Evolutionary conservation across 2,113 vertebrate genomes (phyloP).

Genomic region (Poecile atricapillus): DNA sequence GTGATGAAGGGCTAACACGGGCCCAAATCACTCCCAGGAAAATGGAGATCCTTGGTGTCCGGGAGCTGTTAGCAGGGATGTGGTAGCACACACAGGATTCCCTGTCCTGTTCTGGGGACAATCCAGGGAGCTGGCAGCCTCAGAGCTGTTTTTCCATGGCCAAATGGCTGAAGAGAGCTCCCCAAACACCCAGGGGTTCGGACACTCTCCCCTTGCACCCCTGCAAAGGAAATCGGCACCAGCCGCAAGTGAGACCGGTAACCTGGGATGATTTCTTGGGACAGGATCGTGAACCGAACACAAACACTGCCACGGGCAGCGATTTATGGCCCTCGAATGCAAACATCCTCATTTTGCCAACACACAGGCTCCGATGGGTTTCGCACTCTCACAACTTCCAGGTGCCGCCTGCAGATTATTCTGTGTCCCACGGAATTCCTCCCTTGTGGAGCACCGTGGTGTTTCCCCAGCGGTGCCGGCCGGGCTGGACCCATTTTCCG

Average conservation of each 20-base stretch:
- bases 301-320: not conserved
- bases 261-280: not conserved
- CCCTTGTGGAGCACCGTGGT: not conserved
- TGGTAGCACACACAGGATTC: not conserved
- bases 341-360: not conserved
- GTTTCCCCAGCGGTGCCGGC: not conserved
- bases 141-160: fast-evolving
- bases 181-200: too few relatives aligned
- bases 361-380: fast-evolving
- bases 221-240: not conserved
- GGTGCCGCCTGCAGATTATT: not conserved
- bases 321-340: not conserved
- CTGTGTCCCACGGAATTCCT: fast-evolving
- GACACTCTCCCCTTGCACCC: not conserved
- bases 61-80: not conserved
- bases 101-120: not conserved
- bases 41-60: fast-evolving
- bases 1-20: not conserved
- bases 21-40: not conserved
- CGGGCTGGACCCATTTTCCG: fast-evolving
- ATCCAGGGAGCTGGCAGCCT: not conserved
- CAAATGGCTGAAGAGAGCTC: not conserved
- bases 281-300: fast-evolving
- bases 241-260: fast-evolving
- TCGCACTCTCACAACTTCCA: not conserved